Conservation (phyloP, 2,888 invertebrate species). For the Eilema sororculum region DNA sequence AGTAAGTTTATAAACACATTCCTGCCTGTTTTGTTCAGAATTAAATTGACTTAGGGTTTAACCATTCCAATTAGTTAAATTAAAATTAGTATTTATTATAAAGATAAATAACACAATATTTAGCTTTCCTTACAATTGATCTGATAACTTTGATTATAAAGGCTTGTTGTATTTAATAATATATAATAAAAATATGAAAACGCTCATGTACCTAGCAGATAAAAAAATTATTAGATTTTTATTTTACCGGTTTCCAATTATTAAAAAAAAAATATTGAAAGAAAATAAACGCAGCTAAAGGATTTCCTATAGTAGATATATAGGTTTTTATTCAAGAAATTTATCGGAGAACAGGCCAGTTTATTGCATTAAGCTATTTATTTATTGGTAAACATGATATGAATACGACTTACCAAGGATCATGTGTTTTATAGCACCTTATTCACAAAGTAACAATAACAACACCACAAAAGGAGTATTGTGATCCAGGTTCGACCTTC, state of each 20-base stretch:
- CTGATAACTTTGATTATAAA: background rate
- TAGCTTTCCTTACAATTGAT: background rate
- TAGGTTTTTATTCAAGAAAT: background rate
- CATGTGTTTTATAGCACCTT: slow-evolving; percentile 5
- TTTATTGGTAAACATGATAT: background rate
- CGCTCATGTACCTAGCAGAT: background rate
- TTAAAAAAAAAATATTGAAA: background rate
- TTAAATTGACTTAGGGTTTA: no score
- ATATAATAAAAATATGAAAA: background rate
- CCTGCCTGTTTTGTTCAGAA: background rate
- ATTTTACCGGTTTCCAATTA: background rate
- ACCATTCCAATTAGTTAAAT: no score
- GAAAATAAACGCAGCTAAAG: background rate
- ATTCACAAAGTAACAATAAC: slow-evolving; percentile 7
- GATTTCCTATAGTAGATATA: background rate
- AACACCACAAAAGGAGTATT: background rate
- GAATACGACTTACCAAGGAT: slow-evolving; percentile 8
- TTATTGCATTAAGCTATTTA: background rate
- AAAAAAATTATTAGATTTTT: background rate
- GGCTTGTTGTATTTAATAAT: background rate
- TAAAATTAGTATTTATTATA: no score
- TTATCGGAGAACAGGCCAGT: background rate
- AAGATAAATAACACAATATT: background rate
- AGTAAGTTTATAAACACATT: no score
- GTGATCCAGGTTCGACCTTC: background rate